Conservation (phyloP, 2,888 invertebrate genomes). For the Anticlea derivata region DNA sequence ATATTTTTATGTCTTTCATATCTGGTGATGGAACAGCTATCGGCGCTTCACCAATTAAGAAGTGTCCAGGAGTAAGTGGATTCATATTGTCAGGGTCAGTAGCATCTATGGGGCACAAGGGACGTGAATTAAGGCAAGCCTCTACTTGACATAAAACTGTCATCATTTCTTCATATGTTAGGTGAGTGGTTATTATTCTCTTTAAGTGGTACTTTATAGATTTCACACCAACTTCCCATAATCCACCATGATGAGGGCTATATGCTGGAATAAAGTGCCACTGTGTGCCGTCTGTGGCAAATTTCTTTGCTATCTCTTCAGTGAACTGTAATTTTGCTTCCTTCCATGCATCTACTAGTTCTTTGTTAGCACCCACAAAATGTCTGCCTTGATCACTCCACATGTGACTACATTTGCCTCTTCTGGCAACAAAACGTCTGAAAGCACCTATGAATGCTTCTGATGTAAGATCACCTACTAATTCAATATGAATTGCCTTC, state of each 20-base stretch:
- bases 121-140: too few species aligned
- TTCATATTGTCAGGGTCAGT: background rate
- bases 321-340: too few species aligned
- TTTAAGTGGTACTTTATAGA: slow-evolving; percentile 36
- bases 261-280: slow-evolving; percentile 40
- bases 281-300: slow-evolving; percentile 21
- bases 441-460: slow-evolving; percentile 41
- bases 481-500: slow-evolving; percentile 45
- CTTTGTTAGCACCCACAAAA: slow-evolving; percentile 36
- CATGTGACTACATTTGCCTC: slow-evolving; percentile 33
- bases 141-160: too few species aligned
- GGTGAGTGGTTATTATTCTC: background rate
- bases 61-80: slow-evolving; percentile 36
- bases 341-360: slow-evolving; percentile 3
- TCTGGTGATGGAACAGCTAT: slow-evolving; percentile 12
- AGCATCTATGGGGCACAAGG: too few species aligned
- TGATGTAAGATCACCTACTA: slow-evolving; percentile 42
- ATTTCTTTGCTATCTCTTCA: background rate
- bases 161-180: too few species aligned
- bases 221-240: slow-evolving; percentile 38
- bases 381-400: slow-evolving; percentile 38
- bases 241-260: slow-evolving; percentile 34
- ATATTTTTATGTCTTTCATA: slow-evolving; percentile 12
- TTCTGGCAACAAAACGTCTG: slow-evolving; percentile 30
- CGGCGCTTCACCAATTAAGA: slow-evolving; percentile 31